Evolutionary conservation across 2,797 vertebrate genomes (phyloP).

Genomic region (Peromyscus eremicus): DNA sequence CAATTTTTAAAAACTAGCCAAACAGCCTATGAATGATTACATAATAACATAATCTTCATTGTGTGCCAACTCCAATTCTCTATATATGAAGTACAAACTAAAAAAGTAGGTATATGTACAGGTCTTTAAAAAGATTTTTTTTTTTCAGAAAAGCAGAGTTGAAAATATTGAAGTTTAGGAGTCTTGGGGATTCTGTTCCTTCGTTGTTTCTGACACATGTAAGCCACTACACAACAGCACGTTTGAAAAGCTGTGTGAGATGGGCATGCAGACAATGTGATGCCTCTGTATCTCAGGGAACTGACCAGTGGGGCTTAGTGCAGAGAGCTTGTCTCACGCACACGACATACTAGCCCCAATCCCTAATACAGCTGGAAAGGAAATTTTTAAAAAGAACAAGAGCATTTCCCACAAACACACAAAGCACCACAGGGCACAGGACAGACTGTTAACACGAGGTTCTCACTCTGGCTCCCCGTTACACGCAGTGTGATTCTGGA

Average conservation of each 20-base stretch:
- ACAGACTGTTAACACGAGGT: neutral
- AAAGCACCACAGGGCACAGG: no score
- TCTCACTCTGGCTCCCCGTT: neutral
- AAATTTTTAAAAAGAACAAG: neutral
- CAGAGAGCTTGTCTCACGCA: no score
- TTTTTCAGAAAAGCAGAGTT: neutral
- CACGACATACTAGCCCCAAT: neutral
- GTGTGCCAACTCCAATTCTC: neutral
- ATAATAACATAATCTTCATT: neutral
- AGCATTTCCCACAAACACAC: neutral
- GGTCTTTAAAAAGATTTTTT: conserved; percentile 16
- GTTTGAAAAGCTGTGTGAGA: neutral
- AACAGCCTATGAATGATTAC: neutral
- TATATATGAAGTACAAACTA: neutral
- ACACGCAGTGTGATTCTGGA: neutral
- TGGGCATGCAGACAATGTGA: neutral
- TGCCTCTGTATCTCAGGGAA: neutral
- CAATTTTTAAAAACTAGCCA: neutral
- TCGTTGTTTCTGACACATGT: neutral
- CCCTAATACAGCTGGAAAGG: neutral
- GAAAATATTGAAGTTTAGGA: conserved; percentile 7
- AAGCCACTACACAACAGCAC: neutral
- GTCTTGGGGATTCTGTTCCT: neutral
- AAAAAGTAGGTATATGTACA: neutral
- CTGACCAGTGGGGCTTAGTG: neutral